These are phyloP conservation scores for Cybosia mesomella DNA, from an alignment of 2,888 invertebrate species.

Conservation along the genomic window DNA sequence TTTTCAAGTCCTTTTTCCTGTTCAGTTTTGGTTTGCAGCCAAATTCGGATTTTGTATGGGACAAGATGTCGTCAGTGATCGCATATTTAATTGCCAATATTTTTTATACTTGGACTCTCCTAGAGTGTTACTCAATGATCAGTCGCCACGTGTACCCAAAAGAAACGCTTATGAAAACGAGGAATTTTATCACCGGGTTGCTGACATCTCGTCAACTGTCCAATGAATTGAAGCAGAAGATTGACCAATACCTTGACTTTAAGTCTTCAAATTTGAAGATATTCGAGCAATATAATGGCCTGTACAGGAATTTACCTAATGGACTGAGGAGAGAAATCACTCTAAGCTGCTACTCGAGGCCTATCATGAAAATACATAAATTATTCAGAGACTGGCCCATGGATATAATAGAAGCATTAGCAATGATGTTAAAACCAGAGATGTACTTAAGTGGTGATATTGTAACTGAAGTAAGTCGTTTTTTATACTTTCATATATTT, in stretches of 20 bases:
- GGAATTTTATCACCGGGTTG: constrained; percentile 4
- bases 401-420: constrained; percentile 28
- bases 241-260: constrained; percentile 34
- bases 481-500: neutral
- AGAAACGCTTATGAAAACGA: constrained; percentile 13
- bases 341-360: constrained; percentile 25
- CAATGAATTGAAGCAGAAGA: constrained; percentile 28
- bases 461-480: constrained; percentile 35
- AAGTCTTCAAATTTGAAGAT: constrained; percentile 15
- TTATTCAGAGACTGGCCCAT: constrained; percentile 31
- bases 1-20: constrained; percentile 53
- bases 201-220: constrained; percentile 27
- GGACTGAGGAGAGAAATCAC: constrained; percentile 29
- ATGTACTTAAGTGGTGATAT: constrained; percentile 34
- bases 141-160: constrained; percentile 31
- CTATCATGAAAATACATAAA: constrained; percentile 25
- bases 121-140: constrained; percentile 52
- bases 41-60: constrained; percentile 34
- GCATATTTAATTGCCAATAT: constrained; percentile 46
- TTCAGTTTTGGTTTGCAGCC: constrained; percentile 46
- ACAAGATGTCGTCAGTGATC: constrained; percentile 47
- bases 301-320: constrained; percentile 32
- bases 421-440: constrained; percentile 26
- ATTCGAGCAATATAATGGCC: constrained; percentile 23
- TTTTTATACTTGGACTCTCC: constrained; percentile 56